Evolutionary conservation across 2,797 vertebrate species (phyloP), one percentile per base, ranked within the genome.

Genomic region (Toxotes lorentzi): DNA sequence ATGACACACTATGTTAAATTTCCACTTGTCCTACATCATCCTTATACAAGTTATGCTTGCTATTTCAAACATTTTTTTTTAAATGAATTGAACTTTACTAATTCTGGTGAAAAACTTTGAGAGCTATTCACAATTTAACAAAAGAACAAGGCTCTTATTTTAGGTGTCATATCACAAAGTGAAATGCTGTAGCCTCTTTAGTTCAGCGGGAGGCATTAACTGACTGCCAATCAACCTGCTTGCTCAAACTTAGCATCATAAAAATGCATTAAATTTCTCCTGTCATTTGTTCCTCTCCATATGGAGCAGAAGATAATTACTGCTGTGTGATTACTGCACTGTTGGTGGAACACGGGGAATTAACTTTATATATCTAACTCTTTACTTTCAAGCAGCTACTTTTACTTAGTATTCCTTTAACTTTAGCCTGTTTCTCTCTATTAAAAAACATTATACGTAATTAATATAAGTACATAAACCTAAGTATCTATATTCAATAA

Each of bases 301-400:
- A 78, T 64, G 83, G 80, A 80, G 82, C 73, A 40, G 9, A 48
- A 75, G 72, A 88, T 85, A 88, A 86, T 88, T 77, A 65, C 60
- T 11, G 63, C 63, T 66, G 53, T 78, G 73, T 73, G 53, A 65
- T 85, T 83, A 78, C 70, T 32, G 62, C 48, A 48, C 57, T 40
- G 77, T 59, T 62, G 65, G 66, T 21, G 14, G 70, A 81, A 81
- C 58, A 59, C n/a, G 48, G 69, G 66, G 14, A 81, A 69, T 88
- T 66, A 77, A 80, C 54, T 79, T 75, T 41, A 43, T 77, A 81
- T 41, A 83, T 68, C 62, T 73, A 40, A 57, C 32, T 58, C 70
- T 76, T 78, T 43, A 72, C 5, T 70, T 70, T 84, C 38, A 80
- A 69, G 51, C 65, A 19, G 63, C 17, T 19, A 54, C 41, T 19